These are phyloP conservation scores for Malurus alboscapulatus DNA, from an alignment of 2,113 vertebrate species.

Conservation along the genomic window DNA sequence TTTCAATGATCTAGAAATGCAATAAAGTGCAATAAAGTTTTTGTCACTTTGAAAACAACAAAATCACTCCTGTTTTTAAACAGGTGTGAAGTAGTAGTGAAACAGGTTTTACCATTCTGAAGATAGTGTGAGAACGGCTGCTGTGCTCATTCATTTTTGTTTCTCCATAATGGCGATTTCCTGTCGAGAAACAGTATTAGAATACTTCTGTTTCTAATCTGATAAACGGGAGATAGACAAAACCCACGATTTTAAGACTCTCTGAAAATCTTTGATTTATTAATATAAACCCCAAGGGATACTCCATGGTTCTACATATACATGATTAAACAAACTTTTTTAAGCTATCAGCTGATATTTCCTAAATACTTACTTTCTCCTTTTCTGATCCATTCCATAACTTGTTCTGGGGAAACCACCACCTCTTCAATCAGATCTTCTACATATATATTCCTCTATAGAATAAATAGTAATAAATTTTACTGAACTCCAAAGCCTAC, in stretches of 20 bases:
- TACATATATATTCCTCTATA: constrained; percentile 91
- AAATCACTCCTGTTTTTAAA: neutral
- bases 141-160: constrained; percentile 97
- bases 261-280: neutral
- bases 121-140: constrained; percentile 95
- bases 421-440: constrained; percentile 92
- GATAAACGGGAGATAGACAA: neutral
- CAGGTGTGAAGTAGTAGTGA: neutral
- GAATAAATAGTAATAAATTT: neutral
- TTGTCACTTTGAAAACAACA: neutral
- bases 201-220: neutral
- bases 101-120: constrained; percentile 86
- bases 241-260: neutral
- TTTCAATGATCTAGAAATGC: constrained; percentile 88
- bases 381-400: constrained; percentile 88
- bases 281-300: neutral
- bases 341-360: neutral
- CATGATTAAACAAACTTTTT: neutral
- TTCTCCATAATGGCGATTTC: constrained; percentile 91
- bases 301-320: neutral
- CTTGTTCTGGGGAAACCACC: constrained; percentile 84
- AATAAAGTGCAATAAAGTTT: neutral
- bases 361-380: constrained; percentile 87
- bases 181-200: constrained; percentile 64
- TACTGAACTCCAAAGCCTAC: neutral